Base-by-base conservation (phyloP, 1,140 invertebrate genomes). In the Aculops lycopersici region DNA sequence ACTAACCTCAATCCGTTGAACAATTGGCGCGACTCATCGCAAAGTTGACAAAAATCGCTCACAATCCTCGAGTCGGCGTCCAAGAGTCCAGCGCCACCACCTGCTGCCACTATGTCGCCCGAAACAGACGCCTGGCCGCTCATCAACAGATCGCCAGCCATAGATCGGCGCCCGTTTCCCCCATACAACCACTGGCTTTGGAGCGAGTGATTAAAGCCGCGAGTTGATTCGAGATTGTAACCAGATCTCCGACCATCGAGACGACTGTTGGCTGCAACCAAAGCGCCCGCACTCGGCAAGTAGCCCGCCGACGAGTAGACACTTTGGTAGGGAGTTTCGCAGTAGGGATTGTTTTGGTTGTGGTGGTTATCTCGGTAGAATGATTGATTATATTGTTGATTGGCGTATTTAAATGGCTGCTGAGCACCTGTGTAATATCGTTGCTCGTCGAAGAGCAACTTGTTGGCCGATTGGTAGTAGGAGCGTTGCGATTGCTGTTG, bases 1-100 rank as follows among this genome's bases (percentile, higher is more conserved):
- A 43, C 47, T 58, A 81, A n/a, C 78, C 78, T 71, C 48, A 92
- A 63, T 45, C 83, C 81, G 61, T 92, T 92, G 59, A 94, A 94
- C 40, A 92, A 65, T 59, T 90, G 81, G 60, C 90, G 92, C 21
- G 83, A 88, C 64, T 92, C 90, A 55, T 94, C 86, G 36, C 92
- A 64, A 50, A 90, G 64, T 63, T 90, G 80, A 59, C 78, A 84
- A 59, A 92, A 94, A 60, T 92, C 83, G 56, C 8, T n/a, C n/a
- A 31, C n/a, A 8, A 31, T 31, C 24, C n/a, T 31, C 24, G 8
- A n/a, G 24, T 31, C 24, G 8, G 24, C 8, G n/a, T 31, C 24
- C 24, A 8, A 8, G 8, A n/a, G 24, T n/a, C n/a, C 24, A 31
- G 8, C 8, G 24, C 8, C n/a, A 8, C n/a, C 24, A n/a, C 8